These are phyloP conservation scores for Orthonyx spaldingii DNA, from an alignment of 2,113 vertebrate species.

Conservation along the genomic window DNA sequence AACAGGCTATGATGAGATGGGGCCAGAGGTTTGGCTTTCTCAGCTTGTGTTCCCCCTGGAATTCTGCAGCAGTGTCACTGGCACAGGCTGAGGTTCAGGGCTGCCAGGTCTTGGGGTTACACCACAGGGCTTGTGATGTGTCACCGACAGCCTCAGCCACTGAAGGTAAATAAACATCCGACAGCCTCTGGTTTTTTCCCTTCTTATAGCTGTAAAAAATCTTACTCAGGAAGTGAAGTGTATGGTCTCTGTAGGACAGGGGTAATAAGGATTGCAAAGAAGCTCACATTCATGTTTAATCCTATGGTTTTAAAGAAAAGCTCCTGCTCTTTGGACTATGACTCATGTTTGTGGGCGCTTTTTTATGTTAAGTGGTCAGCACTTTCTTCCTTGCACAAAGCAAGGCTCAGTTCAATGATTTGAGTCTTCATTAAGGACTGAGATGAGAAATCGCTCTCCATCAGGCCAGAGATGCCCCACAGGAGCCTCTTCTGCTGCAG, in stretches of 20 bases:
- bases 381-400: background rate
- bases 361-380: background rate
- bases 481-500: background rate
- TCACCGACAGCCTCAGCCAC: background rate
- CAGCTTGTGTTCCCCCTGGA: background rate
- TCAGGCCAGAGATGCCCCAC: background rate
- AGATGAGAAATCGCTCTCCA: background rate
- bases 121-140: background rate
- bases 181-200: fast-evolving
- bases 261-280: background rate
- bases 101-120: background rate
- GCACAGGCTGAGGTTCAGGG: background rate
- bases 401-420: background rate
- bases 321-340: background rate
- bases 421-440: background rate
- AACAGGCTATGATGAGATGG: background rate
- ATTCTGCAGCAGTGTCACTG: background rate
- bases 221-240: background rate
- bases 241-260: background rate
- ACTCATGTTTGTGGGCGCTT: background rate
- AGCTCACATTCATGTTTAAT: background rate
- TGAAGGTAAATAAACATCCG: background rate
- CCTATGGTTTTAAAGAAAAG: background rate
- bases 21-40: background rate
- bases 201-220: background rate